Percentiles rank a stretch among this genome's conserved stretches.
These are phyloP conservation scores for Tetranychus piercei DNA, from an alignment of 2,888 invertebrate genomes.

Conservation along the genomic window DNA sequence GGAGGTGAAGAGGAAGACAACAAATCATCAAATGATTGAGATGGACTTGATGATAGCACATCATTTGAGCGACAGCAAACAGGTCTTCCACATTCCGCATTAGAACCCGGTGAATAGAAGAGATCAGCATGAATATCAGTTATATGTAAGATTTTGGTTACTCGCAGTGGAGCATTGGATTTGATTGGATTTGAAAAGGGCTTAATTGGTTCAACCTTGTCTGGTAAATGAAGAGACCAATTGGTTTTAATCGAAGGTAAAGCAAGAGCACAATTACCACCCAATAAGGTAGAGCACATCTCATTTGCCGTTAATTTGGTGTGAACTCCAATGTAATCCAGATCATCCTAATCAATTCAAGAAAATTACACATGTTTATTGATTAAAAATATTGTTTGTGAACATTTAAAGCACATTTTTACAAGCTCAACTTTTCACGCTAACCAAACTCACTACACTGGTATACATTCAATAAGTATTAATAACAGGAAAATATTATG, in stretches of 20 bases:
- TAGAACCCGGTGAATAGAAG: constrained; percentile 46
- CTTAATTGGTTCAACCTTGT: not conserved
- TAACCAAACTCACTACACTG: too few species aligned
- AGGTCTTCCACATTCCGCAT: constrained; percentile 52
- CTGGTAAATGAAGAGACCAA: constrained; percentile 52
- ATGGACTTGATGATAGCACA: not conserved
- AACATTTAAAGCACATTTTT: too few species aligned
- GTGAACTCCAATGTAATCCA: constrained; percentile 21
- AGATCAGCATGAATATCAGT: constrained; percentile 65
- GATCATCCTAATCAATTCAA: constrained; percentile 20
- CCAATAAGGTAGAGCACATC: constrained; percentile 78
- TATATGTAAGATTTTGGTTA: not conserved
- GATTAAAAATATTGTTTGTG: too few species aligned
- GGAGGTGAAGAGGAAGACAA: too few species aligned
- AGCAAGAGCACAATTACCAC: constrained; percentile 72
- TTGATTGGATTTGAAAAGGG: not conserved
- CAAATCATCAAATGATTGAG: not conserved
- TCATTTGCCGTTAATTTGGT: constrained; percentile 53
- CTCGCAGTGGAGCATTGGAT: not conserved
- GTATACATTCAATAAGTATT: too few species aligned
- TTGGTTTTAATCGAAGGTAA: constrained; percentile 75
- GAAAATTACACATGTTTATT: not conserved
- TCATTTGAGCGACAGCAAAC: constrained; percentile 71
- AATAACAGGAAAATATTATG: too few species aligned
- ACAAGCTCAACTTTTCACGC: too few species aligned